Conservation (phyloP, 1,140 invertebrate species). For the Muscidifurax raptorellus region DNA sequence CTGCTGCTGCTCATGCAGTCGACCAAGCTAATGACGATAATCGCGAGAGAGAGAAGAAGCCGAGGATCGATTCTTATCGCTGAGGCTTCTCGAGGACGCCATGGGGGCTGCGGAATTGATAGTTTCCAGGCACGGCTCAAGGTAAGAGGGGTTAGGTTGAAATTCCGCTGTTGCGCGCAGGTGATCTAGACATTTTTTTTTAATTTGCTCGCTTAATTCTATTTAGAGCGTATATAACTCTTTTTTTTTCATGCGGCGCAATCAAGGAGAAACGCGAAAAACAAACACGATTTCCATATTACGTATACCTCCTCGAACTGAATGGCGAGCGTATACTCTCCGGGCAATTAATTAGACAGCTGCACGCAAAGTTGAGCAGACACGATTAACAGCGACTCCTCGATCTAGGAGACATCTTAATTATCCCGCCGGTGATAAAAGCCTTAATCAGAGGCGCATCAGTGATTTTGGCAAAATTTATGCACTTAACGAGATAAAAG, state of each 20-base stretch:
- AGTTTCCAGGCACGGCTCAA: slow-evolving; percentile 15
- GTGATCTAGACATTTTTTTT: no score
- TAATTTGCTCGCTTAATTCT: no score
- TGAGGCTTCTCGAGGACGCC: slow-evolving; percentile 20
- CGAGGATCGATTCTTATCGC: slow-evolving; percentile 56
- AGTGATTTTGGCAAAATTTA: slow-evolving; percentile 9
- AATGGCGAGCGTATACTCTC: no score
- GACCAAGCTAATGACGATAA: slow-evolving; percentile 58
- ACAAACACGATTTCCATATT: no score
- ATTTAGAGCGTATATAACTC: no score
- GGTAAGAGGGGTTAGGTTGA: slow-evolving; percentile 31
- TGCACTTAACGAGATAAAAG: neutral
- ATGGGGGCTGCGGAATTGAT: slow-evolving; percentile 7
- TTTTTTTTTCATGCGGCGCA: no score
- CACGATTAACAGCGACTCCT: neutral
- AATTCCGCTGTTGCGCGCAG: no score
- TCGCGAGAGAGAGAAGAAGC: slow-evolving; percentile 45
- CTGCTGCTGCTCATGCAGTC: slow-evolving; percentile 44
- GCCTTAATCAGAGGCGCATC: slow-evolving; percentile 10
- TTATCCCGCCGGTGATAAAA: neutral
- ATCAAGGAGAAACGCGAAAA: no score
- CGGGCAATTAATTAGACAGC: no score
- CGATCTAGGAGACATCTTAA: neutral
- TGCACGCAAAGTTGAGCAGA: no score
- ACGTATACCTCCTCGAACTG: no score